Evolutionary conservation across 2,113 vertebrate species (phyloP), one percentile per base, ranked within the genome.

Genomic region (Antigone vipio): DNA sequence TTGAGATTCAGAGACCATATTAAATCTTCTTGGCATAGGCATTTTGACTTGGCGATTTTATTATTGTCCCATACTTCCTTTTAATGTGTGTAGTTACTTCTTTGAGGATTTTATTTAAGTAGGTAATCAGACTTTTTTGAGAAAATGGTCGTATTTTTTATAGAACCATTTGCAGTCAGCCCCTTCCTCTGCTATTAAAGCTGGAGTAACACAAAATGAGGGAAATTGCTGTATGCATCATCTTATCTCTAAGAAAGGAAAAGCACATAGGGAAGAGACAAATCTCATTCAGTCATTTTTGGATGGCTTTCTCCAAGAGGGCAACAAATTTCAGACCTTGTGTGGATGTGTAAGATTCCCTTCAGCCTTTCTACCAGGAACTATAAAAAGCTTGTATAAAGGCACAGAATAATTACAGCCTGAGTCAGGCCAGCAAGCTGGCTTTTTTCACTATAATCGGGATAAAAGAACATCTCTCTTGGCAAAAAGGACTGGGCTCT

Each of bases 381-480:
- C 95, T 92, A 79, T 92, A 89, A 93, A 95, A 91, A 94, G 56
- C 76, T 72, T 72, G 24, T 58, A 29, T 78, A 81, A 81, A 93
- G 73, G 85, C 32, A 80, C 12, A 82, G 80, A 88, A 75, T 89
- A 88, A 94, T 92, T 96, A 62, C 38, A 89, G 87, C 64, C 34
- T 89, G 49, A 91, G 40, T 86, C 91, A 85, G 76, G 66, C 76
- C 80, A 94, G 60, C 73, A 78, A 72, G 49, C 68, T 95, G 93
- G 47, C 35, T 81, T 96, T 97, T 93, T 95, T 89, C 62, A 45
- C 76, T 91, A 2, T 53, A 92, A 88, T 53, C 83, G 69, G 5
- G 22, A 79, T 95, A 91, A 87, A 92, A 94, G 91, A 89, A 79
- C 47, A 76, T 93, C 88, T 89, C 30, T 78, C 53, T 90, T 95